A percentile compares a stretch with the other conserved stretches of the same genome.
Evolutionary conservation across 1,140 invertebrate genomes (phyloP).

Genomic region (Trachymyrmex cornetzi): DNA sequence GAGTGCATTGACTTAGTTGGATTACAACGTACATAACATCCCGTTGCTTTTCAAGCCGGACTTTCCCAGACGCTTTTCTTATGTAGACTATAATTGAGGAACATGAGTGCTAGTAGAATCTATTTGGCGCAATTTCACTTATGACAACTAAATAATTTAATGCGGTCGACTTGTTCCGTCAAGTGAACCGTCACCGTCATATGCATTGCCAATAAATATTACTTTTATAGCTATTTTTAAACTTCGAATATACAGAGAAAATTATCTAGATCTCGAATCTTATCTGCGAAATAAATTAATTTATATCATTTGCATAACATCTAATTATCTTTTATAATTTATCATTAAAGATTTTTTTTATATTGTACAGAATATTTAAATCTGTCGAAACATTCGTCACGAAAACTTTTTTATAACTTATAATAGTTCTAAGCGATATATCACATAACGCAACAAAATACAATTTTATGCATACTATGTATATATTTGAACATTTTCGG

Average conservation of each 20-base stretch:
- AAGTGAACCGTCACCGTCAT: background rate
- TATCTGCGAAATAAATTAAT: constrained; percentile 10
- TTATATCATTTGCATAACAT: background rate
- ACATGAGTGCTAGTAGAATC: background rate
- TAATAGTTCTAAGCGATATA: background rate
- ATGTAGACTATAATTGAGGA: background rate
- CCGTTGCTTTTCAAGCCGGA: background rate
- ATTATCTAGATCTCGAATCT: background rate
- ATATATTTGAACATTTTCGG: background rate
- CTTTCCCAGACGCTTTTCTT: background rate
- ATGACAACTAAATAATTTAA: constrained; percentile 30
- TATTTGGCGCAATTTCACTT: background rate
- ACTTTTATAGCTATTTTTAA: background rate
- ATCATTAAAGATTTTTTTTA: background rate
- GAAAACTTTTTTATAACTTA: background rate
- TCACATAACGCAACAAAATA: background rate
- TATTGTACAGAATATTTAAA: background rate
- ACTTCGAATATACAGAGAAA: background rate
- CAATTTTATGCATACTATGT: background rate
- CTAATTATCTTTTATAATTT: background rate
- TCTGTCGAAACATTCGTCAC: background rate
- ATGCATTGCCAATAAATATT: background rate
- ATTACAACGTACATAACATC: background rate
- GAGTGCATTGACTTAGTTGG: background rate
- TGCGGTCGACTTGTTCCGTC: background rate